Evolutionary conservation across 1,140 invertebrate species (phyloP), one percentile per base, ranked within the genome.

Genomic region (Lepidotrigona ventralis): DNA sequence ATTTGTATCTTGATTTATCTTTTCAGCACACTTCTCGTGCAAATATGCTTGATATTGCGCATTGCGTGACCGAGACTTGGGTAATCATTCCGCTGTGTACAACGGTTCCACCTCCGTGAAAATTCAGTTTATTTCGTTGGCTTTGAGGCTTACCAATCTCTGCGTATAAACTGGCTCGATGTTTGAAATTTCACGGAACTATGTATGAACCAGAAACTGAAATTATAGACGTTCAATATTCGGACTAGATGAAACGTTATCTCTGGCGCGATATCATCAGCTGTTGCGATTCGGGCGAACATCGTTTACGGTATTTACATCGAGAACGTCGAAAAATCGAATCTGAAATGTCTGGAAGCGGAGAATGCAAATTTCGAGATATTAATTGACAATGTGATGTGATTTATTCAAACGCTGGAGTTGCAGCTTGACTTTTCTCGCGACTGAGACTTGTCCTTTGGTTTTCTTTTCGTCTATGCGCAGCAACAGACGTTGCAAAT

Each of bases 1-100:
- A 80, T 80, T 54, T 80, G 63, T 73, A 63, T 23, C 15, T 54
- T 71, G 78, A 72, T 72, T 71, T 72, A 63, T 72, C 68, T 23
- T 54, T 60, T 60, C 33, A 23, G 29, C 78, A 3, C 53, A 53
- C 56, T 73, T 80, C 70, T 33, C 39, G n/a, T 17, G 33, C 53
- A 33, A 63, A 53, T 33, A 14, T 51, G 26, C 12, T 53, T 54
- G 69, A 80, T 80, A 60, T 71, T 60, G 54, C 54, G 39, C 19
- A 53, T 64, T 73, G 79, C 69, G 46, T 80, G 33, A 80, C 12
- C 33, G 12, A 21, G n/a, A 73, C 14, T 64, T 51, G 12, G 12
- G 21, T 60, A 72, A 73, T 80, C 54, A 26, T 73, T 53, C 53
- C 54, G 14, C n/a, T 21, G n/a, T 78, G 26, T 33, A 54, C 23